Evolutionary conservation across 1,140 invertebrate genomes (phyloP).

Genomic region (Microplitis demolitor): DNA sequence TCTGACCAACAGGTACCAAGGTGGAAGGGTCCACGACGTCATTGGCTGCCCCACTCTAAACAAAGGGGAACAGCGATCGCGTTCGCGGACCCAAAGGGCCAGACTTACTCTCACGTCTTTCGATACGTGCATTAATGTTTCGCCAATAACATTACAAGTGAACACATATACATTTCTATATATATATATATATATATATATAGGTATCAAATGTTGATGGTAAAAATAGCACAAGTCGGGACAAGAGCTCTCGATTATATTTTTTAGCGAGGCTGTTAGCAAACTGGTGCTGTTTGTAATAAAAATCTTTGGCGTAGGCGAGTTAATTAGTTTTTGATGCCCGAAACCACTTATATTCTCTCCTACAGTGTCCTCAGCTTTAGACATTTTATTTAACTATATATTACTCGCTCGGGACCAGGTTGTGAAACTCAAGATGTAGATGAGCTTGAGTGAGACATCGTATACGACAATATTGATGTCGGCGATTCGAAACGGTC

Average conservation of each 20-base stretch:
- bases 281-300: neutral
- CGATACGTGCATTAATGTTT: neutral
- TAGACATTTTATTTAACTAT: no score
- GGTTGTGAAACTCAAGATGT: conserved; percentile 3
- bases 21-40: conserved; percentile 43
- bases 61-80: neutral
- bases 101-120: neutral
- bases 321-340: conserved; percentile 24
- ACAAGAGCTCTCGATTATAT: neutral
- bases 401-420: neutral
- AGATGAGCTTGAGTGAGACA: conserved; percentile 18
- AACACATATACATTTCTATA: neutral
- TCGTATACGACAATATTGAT: conserved; percentile 25
- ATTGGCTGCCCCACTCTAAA: conserved; percentile 46
- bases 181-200: no score
- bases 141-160: neutral
- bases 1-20: conserved; percentile 47
- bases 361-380: neutral
- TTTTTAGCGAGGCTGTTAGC: conserved; percentile 5
- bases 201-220: no score
- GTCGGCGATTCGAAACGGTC: conserved; percentile 22
- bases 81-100: neutral
- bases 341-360: conserved; percentile 9
- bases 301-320: conserved; percentile 8
- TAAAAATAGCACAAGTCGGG: no score